These are phyloP conservation scores for Sternotherus odoratus DNA, from an alignment of 2,797 vertebrate species.

Conservation along the genomic window DNA sequence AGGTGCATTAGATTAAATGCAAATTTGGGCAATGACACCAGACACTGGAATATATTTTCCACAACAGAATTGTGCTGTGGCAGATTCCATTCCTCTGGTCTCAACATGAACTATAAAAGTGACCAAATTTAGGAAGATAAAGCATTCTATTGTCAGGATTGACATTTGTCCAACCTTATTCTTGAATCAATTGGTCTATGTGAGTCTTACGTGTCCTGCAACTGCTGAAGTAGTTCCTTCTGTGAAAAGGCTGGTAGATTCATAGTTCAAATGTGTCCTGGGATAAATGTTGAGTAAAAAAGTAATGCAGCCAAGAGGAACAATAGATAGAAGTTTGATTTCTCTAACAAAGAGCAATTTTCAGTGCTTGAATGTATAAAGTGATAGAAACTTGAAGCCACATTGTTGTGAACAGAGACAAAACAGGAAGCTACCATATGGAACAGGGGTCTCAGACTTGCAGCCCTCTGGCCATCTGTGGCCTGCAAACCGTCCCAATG, in stretches of 20 bases:
- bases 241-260: background rate
- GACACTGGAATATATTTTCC: background rate
- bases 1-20: background rate
- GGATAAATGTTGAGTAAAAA: background rate
- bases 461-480: too few species aligned
- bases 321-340: background rate
- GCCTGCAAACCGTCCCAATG: too few species aligned
- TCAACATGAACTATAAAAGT: background rate
- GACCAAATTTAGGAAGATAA: background rate
- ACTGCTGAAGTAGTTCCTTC: background rate
- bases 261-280: background rate
- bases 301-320: background rate
- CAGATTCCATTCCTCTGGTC: background rate
- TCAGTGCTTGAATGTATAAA: background rate
- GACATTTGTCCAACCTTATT: conserved; percentile 1
- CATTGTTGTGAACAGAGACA: background rate
- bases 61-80: background rate
- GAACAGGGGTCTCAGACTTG: too few species aligned
- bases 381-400: background rate
- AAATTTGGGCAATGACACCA: background rate
- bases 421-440: background rate
- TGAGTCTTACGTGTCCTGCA: background rate
- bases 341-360: background rate
- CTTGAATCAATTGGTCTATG: background rate
- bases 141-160: background rate